Evolutionary conservation across 2,113 vertebrate species (phyloP), one percentile per base, ranked within the genome.

Genomic region (Epinephelus cyanopodus): DNA sequence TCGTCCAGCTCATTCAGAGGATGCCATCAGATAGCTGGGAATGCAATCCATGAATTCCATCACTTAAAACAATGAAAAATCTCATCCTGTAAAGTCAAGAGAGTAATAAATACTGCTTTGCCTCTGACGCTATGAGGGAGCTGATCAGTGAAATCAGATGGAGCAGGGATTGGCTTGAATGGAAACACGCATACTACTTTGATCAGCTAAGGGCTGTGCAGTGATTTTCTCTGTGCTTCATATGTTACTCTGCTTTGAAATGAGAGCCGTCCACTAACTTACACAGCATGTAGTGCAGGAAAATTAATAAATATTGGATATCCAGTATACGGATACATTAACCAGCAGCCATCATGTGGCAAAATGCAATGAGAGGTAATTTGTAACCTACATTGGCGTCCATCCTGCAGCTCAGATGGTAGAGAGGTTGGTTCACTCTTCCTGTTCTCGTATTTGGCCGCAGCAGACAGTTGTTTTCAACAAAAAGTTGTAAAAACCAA

Each of bases 1-100:
- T 69, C 27, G 45, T 18, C 66, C 25, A 61, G 74, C 33, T 23
- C 23, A 45, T 60, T 69, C 12, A 65, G 29, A 50, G 42, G 65
- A 45, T 42, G 33, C 27, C n/a, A 42, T 65, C n/a, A 21, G n/a
- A 67, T 53, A 61, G 29, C 25, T 42, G 5, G 19, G 58, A 3
- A 50, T 56, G 54, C 37, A 64, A 42, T 42, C 45, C 39, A 19
- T 37, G 37, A 21, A 6, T 19, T 74, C 21, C 9, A n/a, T 48
- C 37, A 48, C 53, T 29, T 17, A 21, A 47, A 72, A 60, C 4
- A 18, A 57, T 3, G 10, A 1, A 47, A 19, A 37, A 33, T 8
- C n/a, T 3, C 1, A 25, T 10, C 15, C 14, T 2, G 10, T 8
- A 57, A 18, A 11, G 62, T 39, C 14, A 27, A 21, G 15, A 53